A percentile compares a stretch with the other conserved stretches of the same genome.
These are phyloP conservation scores for Corythornis vintsioides DNA, from an alignment of 2,113 vertebrate genomes.

Conservation along the genomic window DNA sequence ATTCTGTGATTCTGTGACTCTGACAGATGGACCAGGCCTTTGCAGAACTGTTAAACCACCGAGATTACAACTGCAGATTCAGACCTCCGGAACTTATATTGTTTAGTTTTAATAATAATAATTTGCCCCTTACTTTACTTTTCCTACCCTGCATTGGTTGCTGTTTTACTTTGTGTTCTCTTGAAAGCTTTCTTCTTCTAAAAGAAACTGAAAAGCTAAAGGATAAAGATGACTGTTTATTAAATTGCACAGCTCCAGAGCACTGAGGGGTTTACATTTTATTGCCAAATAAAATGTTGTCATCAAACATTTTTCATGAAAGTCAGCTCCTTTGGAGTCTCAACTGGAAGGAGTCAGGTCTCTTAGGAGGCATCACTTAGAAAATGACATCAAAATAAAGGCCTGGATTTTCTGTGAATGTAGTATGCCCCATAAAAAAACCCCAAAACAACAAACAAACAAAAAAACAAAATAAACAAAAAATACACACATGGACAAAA, in stretches of 20 bases:
- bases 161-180: neutral
- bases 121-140: neutral
- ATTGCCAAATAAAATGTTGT: neutral
- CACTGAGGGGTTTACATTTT: neutral
- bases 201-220: neutral
- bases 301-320: neutral
- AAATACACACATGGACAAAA: no score
- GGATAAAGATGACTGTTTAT: neutral
- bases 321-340: neutral
- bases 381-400: neutral
- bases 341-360: neutral
- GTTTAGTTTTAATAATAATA: neutral
- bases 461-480: no score
- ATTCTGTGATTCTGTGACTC: no score
- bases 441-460: no score
- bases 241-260: neutral
- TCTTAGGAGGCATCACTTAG: neutral
- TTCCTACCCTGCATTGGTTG: neutral
- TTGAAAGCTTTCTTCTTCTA: neutral
- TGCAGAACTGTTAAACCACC: neutral
- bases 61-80: neutral
- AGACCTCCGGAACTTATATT: neutral
- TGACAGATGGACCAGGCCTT: neutral
- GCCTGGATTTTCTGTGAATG: neutral
- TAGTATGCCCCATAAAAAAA: neutral